Percentiles rank a stretch among this genome's conserved stretches.
Evolutionary conservation across 1,140 invertebrate species (phyloP).

Genomic region (Neoseiulus cucumeris): DNA sequence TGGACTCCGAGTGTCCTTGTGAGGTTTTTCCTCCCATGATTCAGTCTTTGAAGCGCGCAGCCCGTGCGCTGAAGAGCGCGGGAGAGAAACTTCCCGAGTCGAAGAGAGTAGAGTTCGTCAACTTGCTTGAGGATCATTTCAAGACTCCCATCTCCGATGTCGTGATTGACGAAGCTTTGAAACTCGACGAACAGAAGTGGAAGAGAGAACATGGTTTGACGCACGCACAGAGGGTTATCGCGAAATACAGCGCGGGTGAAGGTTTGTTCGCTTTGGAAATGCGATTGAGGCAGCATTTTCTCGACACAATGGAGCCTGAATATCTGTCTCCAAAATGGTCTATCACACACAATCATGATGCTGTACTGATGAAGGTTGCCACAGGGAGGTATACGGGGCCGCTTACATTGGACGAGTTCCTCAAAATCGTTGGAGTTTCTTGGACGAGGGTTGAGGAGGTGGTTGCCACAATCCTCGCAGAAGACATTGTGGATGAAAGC

Average conservation of each 20-base stretch:
- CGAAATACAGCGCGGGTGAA: constrained; percentile 33
- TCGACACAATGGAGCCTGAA: constrained; percentile 46
- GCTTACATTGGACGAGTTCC: not conserved
- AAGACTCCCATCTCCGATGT: not conserved
- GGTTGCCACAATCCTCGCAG: no score
- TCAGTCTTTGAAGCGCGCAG: constrained; percentile 24
- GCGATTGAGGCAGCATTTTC: constrained; percentile 54
- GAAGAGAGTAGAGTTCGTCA: not conserved
- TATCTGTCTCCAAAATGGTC: constrained; percentile 55
- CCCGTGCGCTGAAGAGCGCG: constrained; percentile 35
- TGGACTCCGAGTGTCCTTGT: constrained; percentile 43
- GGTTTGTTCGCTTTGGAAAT: constrained; percentile 47
- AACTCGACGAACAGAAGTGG: not conserved
- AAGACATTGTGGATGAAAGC: no score
- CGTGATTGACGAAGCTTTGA: not conserved
- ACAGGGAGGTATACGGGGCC: not conserved
- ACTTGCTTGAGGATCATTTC: not conserved
- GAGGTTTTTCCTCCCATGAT: constrained; percentile 23
- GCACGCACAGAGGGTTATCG: constrained; percentile 45
- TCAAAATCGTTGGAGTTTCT: not conserved
- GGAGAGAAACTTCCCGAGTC: not conserved
- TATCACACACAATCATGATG: constrained; percentile 36
- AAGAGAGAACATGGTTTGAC: constrained; percentile 31
- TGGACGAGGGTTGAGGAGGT: no score
- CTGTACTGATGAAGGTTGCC: not conserved